These are phyloP conservation scores for Coregonus suidteri DNA, from an alignment of 2,797 vertebrate species.

Conservation along the genomic window DNA sequence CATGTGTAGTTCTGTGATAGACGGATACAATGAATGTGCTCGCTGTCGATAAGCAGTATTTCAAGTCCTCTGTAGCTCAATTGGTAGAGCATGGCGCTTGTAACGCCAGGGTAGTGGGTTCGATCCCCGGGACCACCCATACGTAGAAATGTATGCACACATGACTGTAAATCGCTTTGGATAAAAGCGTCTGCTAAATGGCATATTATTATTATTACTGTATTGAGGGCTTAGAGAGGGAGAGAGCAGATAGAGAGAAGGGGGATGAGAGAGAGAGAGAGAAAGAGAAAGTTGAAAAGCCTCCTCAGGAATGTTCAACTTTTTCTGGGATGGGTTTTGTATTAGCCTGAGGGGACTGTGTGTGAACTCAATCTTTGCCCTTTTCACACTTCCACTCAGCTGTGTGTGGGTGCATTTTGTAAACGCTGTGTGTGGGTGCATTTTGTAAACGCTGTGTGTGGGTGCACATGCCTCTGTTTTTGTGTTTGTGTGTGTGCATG, in stretches of 20 bases:
- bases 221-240: constrained; percentile 11
- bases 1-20: no score
- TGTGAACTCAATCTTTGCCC: background rate
- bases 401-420: background rate
- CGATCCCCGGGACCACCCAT: no score
- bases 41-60: no score
- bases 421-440: background rate
- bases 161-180: no score
- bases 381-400: background rate
- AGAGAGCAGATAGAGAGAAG: constrained; percentile 16
- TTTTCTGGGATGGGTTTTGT: background rate
- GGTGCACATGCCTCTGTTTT: background rate
- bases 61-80: no score
- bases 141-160: no score
- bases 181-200: no score
- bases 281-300: background rate
- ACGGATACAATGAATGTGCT: no score
- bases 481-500: background rate
- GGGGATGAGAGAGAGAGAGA: constrained; percentile 3
- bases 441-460: background rate
- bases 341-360: constrained; percentile 14
- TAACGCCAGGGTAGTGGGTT: no score
- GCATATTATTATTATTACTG: no score
- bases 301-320: background rate
- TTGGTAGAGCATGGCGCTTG: no score